Evolutionary conservation across 1,140 invertebrate genomes (phyloP).

Genomic region (Phymastichus coffea): DNA sequence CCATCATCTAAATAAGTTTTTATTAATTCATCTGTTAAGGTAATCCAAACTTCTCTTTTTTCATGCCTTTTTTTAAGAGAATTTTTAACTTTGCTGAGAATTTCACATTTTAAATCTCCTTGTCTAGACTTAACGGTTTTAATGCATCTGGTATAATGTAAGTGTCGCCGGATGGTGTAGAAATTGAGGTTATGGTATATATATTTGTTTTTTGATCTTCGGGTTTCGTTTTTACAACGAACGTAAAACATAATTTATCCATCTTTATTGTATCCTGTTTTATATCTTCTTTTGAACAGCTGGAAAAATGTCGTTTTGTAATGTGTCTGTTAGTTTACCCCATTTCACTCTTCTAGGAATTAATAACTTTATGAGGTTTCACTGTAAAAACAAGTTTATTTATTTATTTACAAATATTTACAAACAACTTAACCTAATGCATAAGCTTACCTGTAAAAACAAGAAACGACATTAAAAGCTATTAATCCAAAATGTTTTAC

Average conservation of each 20-base stretch:
- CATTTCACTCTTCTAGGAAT: too few relatives aligned
- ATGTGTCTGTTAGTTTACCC: too few relatives aligned
- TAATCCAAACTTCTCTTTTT: conserved; percentile 8
- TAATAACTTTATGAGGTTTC: too few relatives aligned
- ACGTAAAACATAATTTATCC: background rate
- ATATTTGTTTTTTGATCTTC: background rate
- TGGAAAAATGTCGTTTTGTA: background rate
- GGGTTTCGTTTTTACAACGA: background rate
- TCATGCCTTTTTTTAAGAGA: conserved; percentile 8
- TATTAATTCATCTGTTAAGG: conserved; percentile 7
- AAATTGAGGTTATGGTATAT: background rate
- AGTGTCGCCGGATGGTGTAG: background rate
- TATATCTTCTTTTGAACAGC: background rate
- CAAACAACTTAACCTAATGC: too few relatives aligned
- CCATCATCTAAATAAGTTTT: conserved; percentile 13
- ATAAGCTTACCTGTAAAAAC: too few relatives aligned
- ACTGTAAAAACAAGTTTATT: too few relatives aligned
- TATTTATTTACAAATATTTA: too few relatives aligned
- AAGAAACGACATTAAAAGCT: too few relatives aligned
- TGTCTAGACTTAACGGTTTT: background rate
- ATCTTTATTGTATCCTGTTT: too few relatives aligned
- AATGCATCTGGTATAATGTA: background rate
- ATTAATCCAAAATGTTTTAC: too few relatives aligned
- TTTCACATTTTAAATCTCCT: background rate
- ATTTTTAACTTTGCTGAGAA: conserved; percentile 5